phyloP scores from a whole-genome alignment of 2,797 vertebrate species.

The Pempheris klunzingeri region DNA sequence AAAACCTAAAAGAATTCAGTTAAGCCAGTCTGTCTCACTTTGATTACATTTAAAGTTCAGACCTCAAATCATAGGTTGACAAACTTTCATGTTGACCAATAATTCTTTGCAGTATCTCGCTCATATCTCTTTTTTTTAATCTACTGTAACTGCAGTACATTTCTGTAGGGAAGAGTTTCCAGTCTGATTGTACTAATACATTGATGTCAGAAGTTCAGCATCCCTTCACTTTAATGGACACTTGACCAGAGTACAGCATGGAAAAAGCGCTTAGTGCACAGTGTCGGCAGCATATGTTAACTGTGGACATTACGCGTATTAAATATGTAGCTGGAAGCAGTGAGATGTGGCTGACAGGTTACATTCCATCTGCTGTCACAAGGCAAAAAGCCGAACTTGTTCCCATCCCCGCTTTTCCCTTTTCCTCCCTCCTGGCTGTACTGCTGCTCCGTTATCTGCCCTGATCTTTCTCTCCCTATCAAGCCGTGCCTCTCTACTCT shows the following conservation, averaged over 20 bases:
- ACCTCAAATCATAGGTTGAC: neutral
- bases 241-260: neutral
- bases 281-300: neutral
- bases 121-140: neutral
- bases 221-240: neutral
- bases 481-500: constrained; percentile 33
- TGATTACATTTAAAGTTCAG: neutral
- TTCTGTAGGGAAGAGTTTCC: no score
- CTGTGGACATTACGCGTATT: no score
- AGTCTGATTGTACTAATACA: neutral
- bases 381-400: constrained; percentile 26
- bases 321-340: neutral
- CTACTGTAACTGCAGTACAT: neutral
- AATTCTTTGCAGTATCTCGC: neutral
- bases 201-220: neutral
- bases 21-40: neutral
- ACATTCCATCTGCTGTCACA: neutral
- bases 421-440: constrained; percentile 47
- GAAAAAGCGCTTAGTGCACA: neutral
- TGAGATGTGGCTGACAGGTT: neutral
- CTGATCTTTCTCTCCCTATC: constrained; percentile 40
- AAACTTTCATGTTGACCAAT: neutral
- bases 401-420: constrained; percentile 26
- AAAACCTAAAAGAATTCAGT: neutral
- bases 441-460: constrained; percentile 58